phyloP scores from a whole-genome alignment of 1,140 invertebrate genomes.

The Odontomachus brunneus region DNA sequence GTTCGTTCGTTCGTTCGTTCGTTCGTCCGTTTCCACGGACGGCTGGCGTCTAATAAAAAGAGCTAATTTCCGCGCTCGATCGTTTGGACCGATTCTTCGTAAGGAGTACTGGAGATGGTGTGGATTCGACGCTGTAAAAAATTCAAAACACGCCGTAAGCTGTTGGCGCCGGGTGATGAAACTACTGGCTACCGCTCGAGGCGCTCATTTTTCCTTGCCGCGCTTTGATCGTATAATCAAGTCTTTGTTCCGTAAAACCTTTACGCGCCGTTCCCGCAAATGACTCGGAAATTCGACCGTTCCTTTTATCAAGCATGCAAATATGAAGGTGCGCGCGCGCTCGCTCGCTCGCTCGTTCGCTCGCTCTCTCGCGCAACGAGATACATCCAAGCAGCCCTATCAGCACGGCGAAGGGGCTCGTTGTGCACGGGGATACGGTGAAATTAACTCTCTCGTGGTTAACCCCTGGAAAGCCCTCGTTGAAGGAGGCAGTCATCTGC shows the following conservation, averaged over 20 bases:
- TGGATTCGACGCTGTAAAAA: constrained; percentile 63
- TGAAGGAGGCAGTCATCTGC: constrained; percentile 13
- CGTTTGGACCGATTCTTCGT: constrained; percentile 1
- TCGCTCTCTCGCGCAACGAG: constrained; percentile 16
- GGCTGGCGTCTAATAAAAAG: constrained; percentile 17
- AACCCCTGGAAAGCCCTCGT: background rate
- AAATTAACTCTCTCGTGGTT: constrained; percentile 50
- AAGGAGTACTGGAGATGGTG: background rate
- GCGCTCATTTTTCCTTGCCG: constrained; percentile 45
- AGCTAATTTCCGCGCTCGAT: constrained; percentile 64
- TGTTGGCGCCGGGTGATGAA: constrained; percentile 50
- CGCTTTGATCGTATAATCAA: constrained; percentile 71
- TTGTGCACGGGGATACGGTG: constrained; percentile 1
- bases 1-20: background rate
- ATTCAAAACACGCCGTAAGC: constrained; percentile 65
- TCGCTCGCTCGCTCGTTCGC: constrained; percentile 2
- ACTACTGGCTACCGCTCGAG: constrained; percentile 1
- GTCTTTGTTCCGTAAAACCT: constrained; percentile 60
- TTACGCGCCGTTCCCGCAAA: constrained; percentile 62
- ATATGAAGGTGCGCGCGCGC: constrained; percentile 19
- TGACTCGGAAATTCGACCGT: constrained; percentile 60
- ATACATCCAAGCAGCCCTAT: constrained; percentile 3
- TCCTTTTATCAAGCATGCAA: constrained; percentile 69
- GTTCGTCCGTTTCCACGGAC: background rate
- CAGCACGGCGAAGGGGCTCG: background rate